These are phyloP conservation scores for Eretmochelys imbricata DNA, from an alignment of 2,113 vertebrate species.

Conservation along the genomic window DNA sequence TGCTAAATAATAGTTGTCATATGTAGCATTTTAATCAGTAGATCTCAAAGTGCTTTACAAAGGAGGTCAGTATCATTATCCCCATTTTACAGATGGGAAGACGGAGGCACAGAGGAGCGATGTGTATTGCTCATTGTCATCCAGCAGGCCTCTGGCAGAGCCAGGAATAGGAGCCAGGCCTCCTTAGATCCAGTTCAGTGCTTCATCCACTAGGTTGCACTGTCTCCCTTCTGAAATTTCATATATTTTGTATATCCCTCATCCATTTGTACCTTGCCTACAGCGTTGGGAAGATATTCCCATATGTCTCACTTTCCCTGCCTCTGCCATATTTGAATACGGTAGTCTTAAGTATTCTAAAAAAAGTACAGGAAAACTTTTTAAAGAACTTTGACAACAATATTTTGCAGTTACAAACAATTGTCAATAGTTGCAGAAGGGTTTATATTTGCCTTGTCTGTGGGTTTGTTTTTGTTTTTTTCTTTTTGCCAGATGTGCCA, in stretches of 20 bases:
- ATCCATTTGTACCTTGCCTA: neutral
- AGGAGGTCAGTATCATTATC: neutral
- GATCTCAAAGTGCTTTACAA: neutral
- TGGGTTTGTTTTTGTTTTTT: no score
- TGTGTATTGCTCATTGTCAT: neutral
- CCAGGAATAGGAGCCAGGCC: neutral
- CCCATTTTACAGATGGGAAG: neutral
- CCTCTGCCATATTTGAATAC: neutral
- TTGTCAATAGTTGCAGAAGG: neutral
- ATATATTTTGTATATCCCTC: neutral
- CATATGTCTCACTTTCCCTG: neutral
- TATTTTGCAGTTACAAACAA: neutral
- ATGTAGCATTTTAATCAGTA: neutral
- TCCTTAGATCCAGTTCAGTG: neutral
- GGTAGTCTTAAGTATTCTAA: neutral
- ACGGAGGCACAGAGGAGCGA: neutral
- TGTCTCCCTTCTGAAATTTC: neutral
- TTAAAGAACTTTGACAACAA: neutral
- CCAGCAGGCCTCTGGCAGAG: neutral
- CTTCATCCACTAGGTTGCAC: neutral
- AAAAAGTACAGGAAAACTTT: neutral
- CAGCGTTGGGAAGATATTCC: neutral
- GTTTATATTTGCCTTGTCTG: neutral
- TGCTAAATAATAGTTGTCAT: neutral
- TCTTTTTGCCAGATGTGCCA: neutral